These are phyloP conservation scores for Aegithalos caudatus DNA, from an alignment of 2,113 vertebrate genomes.

Conservation along the genomic window DNA sequence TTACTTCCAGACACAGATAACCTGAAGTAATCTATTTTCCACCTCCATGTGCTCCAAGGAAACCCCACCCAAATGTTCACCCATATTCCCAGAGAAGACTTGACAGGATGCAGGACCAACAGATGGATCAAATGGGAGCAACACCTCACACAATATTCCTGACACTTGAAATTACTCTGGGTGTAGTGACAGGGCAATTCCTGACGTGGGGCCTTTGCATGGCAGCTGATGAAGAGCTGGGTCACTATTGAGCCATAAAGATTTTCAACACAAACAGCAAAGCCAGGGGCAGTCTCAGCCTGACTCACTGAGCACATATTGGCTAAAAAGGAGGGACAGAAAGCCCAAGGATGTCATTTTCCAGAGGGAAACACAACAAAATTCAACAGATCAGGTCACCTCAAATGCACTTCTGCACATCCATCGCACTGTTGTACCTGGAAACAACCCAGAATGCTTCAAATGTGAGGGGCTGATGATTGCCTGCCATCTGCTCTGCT, in stretches of 20 bases:
- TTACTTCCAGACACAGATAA: neutral
- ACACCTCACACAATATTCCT: neutral
- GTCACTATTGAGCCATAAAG: neutral
- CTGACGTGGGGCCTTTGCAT: neutral
- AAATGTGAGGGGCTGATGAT: neutral
- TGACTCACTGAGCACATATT: neutral
- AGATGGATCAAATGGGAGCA: neutral
- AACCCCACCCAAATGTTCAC: neutral
- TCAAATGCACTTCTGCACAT: neutral
- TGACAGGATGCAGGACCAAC: rapidly evolving
- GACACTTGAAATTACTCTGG: neutral
- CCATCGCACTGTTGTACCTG: neutral
- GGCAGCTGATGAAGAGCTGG: neutral
- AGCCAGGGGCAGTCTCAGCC: neutral
- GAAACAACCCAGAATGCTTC: neutral
- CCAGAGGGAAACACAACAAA: neutral
- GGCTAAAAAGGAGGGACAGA: neutral
- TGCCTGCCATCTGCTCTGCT: neutral
- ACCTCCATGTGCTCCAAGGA: neutral
- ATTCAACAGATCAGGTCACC: neutral
- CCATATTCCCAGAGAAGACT: neutral
- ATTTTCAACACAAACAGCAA: neutral
- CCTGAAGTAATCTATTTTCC: neutral
- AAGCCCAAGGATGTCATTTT: neutral
- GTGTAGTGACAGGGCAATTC: neutral